phyloP scores from a whole-genome alignment of 2,113 vertebrate genomes.

The Proterorhinus semilunaris region DNA sequence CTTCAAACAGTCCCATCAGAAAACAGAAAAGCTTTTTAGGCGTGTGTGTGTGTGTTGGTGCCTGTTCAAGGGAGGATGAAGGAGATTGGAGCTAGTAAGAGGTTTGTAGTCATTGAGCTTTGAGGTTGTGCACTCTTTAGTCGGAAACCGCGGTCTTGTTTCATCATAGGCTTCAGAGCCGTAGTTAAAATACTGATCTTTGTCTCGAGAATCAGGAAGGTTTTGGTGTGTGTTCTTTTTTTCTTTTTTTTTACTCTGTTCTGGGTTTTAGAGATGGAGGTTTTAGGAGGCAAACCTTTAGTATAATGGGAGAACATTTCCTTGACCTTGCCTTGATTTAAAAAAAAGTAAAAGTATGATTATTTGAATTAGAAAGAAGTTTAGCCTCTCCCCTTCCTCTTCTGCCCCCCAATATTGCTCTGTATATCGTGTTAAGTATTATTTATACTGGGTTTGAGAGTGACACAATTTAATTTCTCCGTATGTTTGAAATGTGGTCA shows the following conservation, averaged over 20 bases:
- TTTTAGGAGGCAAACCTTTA: background rate
- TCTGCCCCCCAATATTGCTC: too few relatives aligned
- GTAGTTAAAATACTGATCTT: background rate
- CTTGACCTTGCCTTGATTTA: too few relatives aligned
- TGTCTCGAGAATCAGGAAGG: background rate
- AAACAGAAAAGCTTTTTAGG: slow-evolving; percentile 14
- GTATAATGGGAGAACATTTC: background rate
- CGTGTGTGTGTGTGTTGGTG: background rate
- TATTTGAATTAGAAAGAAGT: too few relatives aligned
- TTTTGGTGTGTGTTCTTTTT: background rate
- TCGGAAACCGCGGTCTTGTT: background rate
- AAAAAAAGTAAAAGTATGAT: too few relatives aligned
- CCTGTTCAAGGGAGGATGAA: slow-evolving; percentile 9
- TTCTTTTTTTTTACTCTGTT: background rate
- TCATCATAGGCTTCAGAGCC: slow-evolving; percentile 1
- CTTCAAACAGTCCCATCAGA: slow-evolving; percentile 49
- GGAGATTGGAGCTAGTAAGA: background rate
- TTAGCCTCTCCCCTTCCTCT: too few relatives aligned
- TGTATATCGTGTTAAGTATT: too few relatives aligned
- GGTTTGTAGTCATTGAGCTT: background rate
- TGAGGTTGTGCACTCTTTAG: background rate
- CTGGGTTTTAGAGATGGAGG: background rate
- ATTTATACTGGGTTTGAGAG: too few relatives aligned
- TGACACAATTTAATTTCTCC: too few relatives aligned
- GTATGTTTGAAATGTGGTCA: too few relatives aligned